phyloP scores from a whole-genome alignment of 2,797 vertebrate species.

The Halcyon smyrnensis region DNA sequence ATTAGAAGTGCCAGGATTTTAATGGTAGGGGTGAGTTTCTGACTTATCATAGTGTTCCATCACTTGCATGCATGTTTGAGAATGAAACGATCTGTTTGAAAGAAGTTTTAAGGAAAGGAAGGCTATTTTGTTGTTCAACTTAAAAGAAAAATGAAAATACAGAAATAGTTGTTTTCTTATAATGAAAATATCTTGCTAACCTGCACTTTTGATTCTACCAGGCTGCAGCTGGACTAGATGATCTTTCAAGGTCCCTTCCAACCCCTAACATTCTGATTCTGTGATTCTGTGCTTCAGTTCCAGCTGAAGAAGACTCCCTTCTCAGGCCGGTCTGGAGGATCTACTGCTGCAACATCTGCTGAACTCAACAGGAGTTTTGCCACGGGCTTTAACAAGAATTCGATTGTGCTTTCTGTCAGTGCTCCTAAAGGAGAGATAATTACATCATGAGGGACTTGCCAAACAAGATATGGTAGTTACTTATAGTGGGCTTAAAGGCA shows the following conservation, averaged over 20 bases:
- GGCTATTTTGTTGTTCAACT: not conserved
- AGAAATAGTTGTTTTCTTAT: conserved; percentile 17
- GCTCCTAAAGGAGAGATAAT: not conserved
- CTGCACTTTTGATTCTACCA: conserved; percentile 4
- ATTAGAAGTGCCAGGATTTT: conserved; percentile 16
- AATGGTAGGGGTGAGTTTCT: conserved; percentile 44
- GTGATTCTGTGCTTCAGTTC: not conserved
- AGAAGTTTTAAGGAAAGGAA: conserved; percentile 39
- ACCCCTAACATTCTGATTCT: too few species aligned
- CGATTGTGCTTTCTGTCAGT: not conserved
- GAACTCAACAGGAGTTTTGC: not conserved
- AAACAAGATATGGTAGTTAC: not conserved
- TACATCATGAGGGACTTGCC: not conserved
- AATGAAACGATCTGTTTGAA: conserved; percentile 28
- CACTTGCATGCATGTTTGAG: not conserved
- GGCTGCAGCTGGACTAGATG: not conserved
- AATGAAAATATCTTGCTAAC: conserved; percentile 18
- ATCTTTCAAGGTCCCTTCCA: too few species aligned
- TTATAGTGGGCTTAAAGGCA: not conserved
- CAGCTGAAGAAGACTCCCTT: not conserved
- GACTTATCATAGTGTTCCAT: not conserved
- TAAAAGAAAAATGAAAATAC: not conserved
- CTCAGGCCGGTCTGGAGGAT: not conserved
- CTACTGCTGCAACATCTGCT: not conserved
- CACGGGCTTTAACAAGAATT: not conserved